Evolutionary conservation across 2,797 vertebrate species (phyloP), one percentile per base, ranked within the genome.

Genomic region (Ispidina picta): DNA sequence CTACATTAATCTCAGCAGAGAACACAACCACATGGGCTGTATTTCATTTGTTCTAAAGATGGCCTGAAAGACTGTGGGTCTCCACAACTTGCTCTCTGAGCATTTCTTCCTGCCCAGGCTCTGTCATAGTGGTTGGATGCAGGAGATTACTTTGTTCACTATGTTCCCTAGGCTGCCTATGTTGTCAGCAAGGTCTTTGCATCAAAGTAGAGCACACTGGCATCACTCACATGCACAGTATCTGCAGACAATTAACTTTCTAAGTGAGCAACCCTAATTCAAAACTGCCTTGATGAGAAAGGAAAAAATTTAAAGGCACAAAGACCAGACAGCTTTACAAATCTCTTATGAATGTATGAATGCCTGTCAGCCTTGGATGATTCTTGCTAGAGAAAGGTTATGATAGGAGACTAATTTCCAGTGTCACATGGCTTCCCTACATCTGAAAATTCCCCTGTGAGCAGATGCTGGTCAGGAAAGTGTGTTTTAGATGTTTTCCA

Each of bases 1-100:
- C 79, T 85, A 58, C 59, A 87, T 89, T 89, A 90, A 95, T 89
- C 72, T 70, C 55, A 90, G 78, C 52, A 73, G 79, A 90, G n/a
- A 93, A 58, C 66, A 94, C 68, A 86, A 72, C 54, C 0, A 0
- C 18, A 44, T 25, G 70, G 48, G 25, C 69, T 59, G 10, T 37
- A 51, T 90, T 91, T 89, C 48, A 81, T 78, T 74, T 83, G 39
- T 62, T 85, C 55, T 51, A 44, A 72, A 41, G 79, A 39, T 12
- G 31, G 59, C 39, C 29, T 0, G 0, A 85, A 52, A 16, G 55
- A 35, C 43, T 65, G 54, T 51, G 88, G 68, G 70, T 75, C 44
- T 33, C 39, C 66, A 23, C 44, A 60, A 43, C 25, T 28, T 82
- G 25, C 28, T 58, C 48, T 56, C 66, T 5, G 2, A 1, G 2